phyloP scores from a whole-genome alignment of 2,797 vertebrate species.

The Hoplostethus mediterraneus region DNA sequence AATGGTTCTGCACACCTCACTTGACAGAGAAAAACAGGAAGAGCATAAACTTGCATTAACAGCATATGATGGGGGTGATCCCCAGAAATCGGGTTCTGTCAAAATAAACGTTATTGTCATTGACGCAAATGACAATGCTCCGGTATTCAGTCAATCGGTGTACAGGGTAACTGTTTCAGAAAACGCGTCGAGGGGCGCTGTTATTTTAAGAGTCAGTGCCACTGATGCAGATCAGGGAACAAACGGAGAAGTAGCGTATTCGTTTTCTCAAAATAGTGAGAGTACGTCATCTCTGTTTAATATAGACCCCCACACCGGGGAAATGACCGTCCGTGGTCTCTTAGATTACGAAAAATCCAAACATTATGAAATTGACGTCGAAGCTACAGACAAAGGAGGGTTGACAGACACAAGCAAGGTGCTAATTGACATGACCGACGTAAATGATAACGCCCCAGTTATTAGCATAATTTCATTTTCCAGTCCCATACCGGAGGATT shows the following conservation, averaged over 20 bases:
- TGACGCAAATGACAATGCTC: slow-evolving; percentile 80
- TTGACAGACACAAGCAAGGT: slow-evolving; percentile 77
- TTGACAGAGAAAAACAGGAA: slow-evolving; percentile 77
- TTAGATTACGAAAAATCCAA: slow-evolving; percentile 78
- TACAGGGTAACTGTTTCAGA: slow-evolving; percentile 65
- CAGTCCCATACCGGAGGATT: slow-evolving; percentile 78
- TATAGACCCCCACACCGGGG: slow-evolving; percentile 62
- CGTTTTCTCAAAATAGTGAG: slow-evolving; percentile 67
- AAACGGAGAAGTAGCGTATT: slow-evolving; percentile 71
- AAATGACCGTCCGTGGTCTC: slow-evolving; percentile 54
- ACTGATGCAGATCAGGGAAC: slow-evolving; percentile 76
- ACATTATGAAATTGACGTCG: slow-evolving; percentile 74
- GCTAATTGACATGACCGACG: slow-evolving; percentile 76
- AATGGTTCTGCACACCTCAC: slow-evolving; percentile 57
- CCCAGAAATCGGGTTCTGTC: slow-evolving; percentile 63
- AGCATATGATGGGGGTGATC: slow-evolving; percentile 62
- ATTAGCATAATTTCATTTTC: slow-evolving; percentile 83
- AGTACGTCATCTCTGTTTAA: slow-evolving; percentile 57
- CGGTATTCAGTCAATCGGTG: slow-evolving; percentile 60
- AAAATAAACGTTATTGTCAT: slow-evolving; percentile 78
- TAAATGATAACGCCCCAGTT: slow-evolving; percentile 84
- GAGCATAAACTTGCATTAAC: slow-evolving; percentile 63
- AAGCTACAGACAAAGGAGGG: slow-evolving; percentile 79
- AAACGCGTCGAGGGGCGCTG: slow-evolving; percentile 54
- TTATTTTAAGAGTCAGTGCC: slow-evolving; percentile 71